phyloP scores from a whole-genome alignment of 2,113 vertebrate genomes.

The Oreochromis tanganicae region DNA sequence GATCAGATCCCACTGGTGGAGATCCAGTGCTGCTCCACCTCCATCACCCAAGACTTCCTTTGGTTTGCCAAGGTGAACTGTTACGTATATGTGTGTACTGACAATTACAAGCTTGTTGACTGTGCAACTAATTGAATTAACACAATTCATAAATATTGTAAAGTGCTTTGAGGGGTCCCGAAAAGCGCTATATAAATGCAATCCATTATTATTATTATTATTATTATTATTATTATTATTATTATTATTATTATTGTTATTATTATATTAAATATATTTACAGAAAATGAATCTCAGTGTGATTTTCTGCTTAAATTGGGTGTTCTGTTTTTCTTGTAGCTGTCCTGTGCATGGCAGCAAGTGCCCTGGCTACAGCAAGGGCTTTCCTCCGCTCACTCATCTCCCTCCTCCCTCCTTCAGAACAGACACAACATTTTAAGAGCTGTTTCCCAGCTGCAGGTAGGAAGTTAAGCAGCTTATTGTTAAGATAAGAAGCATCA shows the following conservation, averaged over 20 bases:
- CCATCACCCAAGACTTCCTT: slow-evolving; percentile 69
- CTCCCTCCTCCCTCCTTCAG: slow-evolving; percentile 75
- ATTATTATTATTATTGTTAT: no score
- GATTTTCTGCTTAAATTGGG: not conserved
- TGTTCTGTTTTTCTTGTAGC: slow-evolving; percentile 21
- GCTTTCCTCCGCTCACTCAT: slow-evolving; percentile 67
- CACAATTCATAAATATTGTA: not conserved
- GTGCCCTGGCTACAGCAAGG: slow-evolving; percentile 73
- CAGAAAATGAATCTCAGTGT: not conserved
- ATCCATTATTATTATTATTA: no score
- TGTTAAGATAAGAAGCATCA: not conserved
- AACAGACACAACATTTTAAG: slow-evolving; percentile 74
- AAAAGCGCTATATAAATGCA: no score
- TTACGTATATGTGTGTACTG: not conserved
- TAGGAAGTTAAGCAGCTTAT: slow-evolving; percentile 47
- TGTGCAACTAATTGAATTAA: not conserved
- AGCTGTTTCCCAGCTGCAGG: slow-evolving; percentile 75
- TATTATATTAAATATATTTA: not conserved
- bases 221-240: no score
- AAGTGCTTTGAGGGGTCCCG: no score
- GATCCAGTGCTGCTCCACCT: slow-evolving; percentile 75
- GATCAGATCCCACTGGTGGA: slow-evolving; percentile 76
- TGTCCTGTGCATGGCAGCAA: slow-evolving; percentile 77
- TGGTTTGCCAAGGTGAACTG: slow-evolving; percentile 74
- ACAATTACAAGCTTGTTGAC: not conserved